These are phyloP conservation scores for Keiferia lycopersicella DNA, from an alignment of 2,888 invertebrate genomes.

Conservation along the genomic window DNA sequence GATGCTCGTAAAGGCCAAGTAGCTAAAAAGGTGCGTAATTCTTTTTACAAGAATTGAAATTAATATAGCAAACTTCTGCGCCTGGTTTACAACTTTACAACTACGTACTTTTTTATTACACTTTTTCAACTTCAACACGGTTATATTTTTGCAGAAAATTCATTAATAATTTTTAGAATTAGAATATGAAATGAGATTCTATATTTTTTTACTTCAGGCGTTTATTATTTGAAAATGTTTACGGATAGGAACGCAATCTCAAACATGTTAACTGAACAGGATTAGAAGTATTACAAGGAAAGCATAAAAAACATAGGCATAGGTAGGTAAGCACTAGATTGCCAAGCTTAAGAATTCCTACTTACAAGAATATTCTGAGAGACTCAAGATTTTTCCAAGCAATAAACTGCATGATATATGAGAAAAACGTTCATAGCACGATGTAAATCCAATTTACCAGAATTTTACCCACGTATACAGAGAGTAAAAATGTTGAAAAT, in stretches of 20 bases:
- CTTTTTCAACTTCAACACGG: background rate
- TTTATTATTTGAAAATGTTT: too few relatives aligned
- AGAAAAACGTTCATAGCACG: background rate
- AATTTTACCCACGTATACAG: background rate
- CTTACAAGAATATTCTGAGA: background rate
- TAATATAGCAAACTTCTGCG: background rate
- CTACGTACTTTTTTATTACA: background rate
- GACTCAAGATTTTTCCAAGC: constrained; percentile 3
- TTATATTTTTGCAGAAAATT: too few relatives aligned
- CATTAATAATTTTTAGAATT: too few relatives aligned
- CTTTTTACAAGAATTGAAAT: background rate
- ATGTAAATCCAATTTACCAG: constrained; percentile 6
- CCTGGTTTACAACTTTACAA: background rate
- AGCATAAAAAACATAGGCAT: too few relatives aligned
- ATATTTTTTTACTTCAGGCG: too few relatives aligned
- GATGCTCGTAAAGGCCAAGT: background rate
- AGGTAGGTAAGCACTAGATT: background rate
- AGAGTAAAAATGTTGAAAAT: background rate
- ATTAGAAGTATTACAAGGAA: too few relatives aligned
- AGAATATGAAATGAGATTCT: too few relatives aligned
- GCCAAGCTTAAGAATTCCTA: background rate
- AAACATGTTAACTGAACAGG: too few relatives aligned
- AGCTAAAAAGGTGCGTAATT: background rate
- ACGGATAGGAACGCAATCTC: too few relatives aligned
- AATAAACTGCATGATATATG: constrained; percentile 1